Evolutionary conservation across 1,140 invertebrate genomes (phyloP).

Genomic region (Sycophila sp.): DNA sequence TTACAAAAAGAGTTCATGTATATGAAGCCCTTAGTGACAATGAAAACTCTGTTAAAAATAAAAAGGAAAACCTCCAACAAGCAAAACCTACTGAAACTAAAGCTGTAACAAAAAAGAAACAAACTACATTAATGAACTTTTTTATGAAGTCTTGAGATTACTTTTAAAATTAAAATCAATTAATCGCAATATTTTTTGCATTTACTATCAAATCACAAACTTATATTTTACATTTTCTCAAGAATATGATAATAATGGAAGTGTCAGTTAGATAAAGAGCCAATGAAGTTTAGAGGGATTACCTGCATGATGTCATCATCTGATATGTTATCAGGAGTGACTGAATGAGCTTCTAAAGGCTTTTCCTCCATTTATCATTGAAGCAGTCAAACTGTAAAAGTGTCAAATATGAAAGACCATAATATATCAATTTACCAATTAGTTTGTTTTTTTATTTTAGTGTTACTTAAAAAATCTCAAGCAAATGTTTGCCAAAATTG

Average conservation of each 20-base stretch:
- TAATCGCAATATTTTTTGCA: neutral
- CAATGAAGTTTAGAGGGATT: slow-evolving; percentile 22
- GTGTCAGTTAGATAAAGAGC: slow-evolving; percentile 1
- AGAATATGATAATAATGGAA: slow-evolving; percentile 14
- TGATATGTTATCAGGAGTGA: slow-evolving; percentile 48
- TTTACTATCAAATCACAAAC: neutral
- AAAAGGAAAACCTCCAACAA: slow-evolving; percentile 27
- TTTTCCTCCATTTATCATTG: slow-evolving; percentile 3
- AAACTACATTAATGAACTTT: slow-evolving; percentile 50
- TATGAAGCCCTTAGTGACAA: slow-evolving; percentile 57
- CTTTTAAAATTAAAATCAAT: slow-evolving; percentile 11
- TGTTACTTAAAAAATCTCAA: slow-evolving; percentile 20
- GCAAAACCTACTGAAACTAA: slow-evolving; percentile 38
- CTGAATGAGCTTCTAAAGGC: neutral
- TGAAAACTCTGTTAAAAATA: slow-evolving; percentile 35
- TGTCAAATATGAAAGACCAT: slow-evolving; percentile 17
- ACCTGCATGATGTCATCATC: slow-evolving; percentile 44
- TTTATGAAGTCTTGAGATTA: slow-evolving; percentile 52
- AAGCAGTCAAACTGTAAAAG: neutral
- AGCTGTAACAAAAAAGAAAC: slow-evolving; percentile 40
- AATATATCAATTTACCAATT: neutral
- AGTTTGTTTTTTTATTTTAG: neutral
- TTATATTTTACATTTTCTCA: neutral
- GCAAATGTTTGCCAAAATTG: slow-evolving; percentile 42
- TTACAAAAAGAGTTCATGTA: slow-evolving; percentile 58